Percentiles rank a stretch among this genome's conserved stretches.
These are phyloP conservation scores for Phyllotreta striolata DNA, from an alignment of 2,888 invertebrate species.

Conservation along the genomic window DNA sequence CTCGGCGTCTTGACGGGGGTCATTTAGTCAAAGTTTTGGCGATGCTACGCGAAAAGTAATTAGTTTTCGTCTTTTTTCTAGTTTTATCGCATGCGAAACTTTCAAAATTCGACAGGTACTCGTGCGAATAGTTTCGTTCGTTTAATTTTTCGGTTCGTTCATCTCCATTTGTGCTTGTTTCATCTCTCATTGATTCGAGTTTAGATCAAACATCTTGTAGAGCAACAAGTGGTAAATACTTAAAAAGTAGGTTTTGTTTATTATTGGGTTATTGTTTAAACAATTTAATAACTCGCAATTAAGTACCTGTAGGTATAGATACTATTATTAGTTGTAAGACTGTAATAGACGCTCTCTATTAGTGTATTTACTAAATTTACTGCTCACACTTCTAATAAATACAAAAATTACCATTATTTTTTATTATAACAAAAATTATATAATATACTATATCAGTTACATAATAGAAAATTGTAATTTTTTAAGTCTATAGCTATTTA, in stretches of 20 bases:
- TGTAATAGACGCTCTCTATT: no score
- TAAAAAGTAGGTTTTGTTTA: constrained; percentile 14
- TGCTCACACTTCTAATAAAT: no score
- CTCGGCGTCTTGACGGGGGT: constrained; percentile 49
- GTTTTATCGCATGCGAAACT: constrained; percentile 1
- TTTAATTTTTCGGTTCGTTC: constrained; percentile 4
- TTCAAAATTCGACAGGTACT: not conserved
- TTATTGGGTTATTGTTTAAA: not conserved
- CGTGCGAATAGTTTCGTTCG: not conserved
- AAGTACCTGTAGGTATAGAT: no score
- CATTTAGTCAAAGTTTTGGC: constrained; percentile 47
- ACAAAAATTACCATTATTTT: no score
- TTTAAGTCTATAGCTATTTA: no score
- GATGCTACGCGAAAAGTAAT: constrained; percentile 34
- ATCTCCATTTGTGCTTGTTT: no score
- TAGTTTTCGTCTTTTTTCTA: constrained; percentile 7
- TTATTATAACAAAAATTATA: no score
- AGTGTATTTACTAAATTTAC: no score
- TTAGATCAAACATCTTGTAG: not conserved
- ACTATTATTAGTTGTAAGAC: no score
- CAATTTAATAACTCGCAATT: not conserved
- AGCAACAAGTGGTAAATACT: constrained; percentile 22
- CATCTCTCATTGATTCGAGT: no score
- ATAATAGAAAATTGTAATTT: no score
- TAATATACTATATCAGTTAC: no score